Evolutionary conservation across 2,113 vertebrate genomes (phyloP).

Genomic region (Sapajus apella): DNA sequence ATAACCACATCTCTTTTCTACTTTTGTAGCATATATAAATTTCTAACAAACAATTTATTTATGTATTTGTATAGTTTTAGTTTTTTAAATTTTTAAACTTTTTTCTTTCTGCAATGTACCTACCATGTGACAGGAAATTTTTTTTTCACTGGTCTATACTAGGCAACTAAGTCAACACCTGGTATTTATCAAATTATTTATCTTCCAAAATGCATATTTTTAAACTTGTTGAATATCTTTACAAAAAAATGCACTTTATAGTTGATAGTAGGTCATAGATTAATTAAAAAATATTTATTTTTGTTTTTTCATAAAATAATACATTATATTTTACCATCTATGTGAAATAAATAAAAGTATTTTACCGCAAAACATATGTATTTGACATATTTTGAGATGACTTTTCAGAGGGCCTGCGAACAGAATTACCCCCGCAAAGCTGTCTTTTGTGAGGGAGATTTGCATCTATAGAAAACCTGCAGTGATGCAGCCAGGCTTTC

Average conservation of each 20-base stretch:
- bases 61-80: background rate
- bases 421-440: too few relatives aligned
- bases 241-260: background rate
- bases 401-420: background rate
- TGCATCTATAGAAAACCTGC: background rate
- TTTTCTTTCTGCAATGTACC: background rate
- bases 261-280: background rate
- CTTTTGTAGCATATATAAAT: background rate
- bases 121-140: background rate
- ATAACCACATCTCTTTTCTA: background rate
- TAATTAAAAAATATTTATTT: background rate
- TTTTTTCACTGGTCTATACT: background rate
- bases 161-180: background rate
- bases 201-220: background rate
- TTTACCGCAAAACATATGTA: background rate
- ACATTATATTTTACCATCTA: background rate
- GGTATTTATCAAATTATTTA: background rate
- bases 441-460: background rate
- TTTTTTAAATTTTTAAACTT: background rate
- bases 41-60: background rate
- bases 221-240: background rate
- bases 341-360: background rate
- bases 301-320: background rate
- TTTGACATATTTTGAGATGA: background rate
- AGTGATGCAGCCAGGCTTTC: background rate